A percentile compares a stretch with the other conserved stretches of the same genome.
Conservation (phyloP, 2,113 vertebrate genomes). For the Poeciliopsis turrubarensis region DNA sequence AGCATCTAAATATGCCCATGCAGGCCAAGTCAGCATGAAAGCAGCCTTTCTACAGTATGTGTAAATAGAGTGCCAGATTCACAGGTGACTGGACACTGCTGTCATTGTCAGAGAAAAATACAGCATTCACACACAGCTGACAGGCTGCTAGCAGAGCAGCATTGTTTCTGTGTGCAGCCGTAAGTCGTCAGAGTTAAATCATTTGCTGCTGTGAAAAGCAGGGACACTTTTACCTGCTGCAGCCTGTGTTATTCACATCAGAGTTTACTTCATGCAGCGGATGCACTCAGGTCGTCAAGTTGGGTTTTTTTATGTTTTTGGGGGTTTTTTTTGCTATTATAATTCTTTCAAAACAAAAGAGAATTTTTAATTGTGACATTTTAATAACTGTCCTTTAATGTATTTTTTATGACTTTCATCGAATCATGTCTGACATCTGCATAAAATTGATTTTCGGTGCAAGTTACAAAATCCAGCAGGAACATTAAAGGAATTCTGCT, state of each 20-base stretch:
- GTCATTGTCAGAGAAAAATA: constrained; percentile 46
- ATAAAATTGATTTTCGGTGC: too few relatives aligned
- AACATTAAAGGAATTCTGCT: too few relatives aligned
- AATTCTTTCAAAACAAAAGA: not conserved
- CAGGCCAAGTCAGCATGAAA: constrained; percentile 72
- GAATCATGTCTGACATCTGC: too few relatives aligned
- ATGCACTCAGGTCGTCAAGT: not conserved
- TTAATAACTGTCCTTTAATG: too few relatives aligned
- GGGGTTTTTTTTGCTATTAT: too few relatives aligned
- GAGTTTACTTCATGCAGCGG: not conserved
- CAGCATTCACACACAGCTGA: constrained; percentile 33
- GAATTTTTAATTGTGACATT: too few relatives aligned
- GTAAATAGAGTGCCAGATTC: constrained; percentile 74
- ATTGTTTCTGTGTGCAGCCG: constrained; percentile 42
- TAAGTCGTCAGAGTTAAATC: constrained; percentile 4
- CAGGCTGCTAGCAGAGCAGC: constrained; percentile 34
- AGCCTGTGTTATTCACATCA: not conserved
- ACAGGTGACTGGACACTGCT: constrained; percentile 60
- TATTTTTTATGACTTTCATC: too few relatives aligned
- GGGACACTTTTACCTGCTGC: not conserved
- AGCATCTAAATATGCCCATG: constrained; percentile 51
- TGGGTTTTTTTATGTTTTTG: not conserved
- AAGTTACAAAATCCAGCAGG: too few relatives aligned
- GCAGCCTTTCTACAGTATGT: constrained; percentile 72
- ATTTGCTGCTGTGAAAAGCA: constrained; percentile 17